Evolutionary conservation across 2,888 invertebrate genomes (phyloP).

Genomic region (Oscheius sp.): DNA sequence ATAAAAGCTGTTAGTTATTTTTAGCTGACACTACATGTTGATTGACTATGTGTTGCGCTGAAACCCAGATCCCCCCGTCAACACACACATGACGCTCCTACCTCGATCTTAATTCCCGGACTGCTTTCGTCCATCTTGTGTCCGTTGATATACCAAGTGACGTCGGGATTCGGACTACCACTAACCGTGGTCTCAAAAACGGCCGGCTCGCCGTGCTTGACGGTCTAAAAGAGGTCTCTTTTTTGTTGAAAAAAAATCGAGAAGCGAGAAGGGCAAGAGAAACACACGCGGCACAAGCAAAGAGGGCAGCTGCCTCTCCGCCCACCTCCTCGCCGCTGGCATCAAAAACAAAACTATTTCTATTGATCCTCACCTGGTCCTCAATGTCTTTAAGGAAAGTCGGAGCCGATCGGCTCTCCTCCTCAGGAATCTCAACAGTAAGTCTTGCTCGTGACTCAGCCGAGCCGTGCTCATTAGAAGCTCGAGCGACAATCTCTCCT

Average conservation of each 20-base stretch:
- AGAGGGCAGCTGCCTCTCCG: not conserved
- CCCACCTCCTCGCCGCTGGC: not conserved
- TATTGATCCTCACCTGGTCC: conserved; percentile 63
- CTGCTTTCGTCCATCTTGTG: conserved; percentile 78
- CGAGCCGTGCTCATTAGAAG: conserved; percentile 74
- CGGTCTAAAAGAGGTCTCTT: conserved; percentile 60
- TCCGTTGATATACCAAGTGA: conserved; percentile 78
- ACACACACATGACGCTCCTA: too few species aligned
- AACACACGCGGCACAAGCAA: not conserved
- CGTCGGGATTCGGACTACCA: conserved; percentile 67
- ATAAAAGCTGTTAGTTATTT: too few species aligned
- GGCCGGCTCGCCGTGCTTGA: conserved; percentile 66
- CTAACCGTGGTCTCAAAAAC: conserved; percentile 67
- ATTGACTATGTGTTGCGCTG: too few species aligned
- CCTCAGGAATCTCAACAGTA: conserved; percentile 57
- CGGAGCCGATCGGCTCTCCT: conserved; percentile 65
- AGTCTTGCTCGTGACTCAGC: conserved; percentile 82
- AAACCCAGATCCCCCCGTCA: too few species aligned
- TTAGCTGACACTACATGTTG: too few species aligned
- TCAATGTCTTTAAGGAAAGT: conserved; percentile 70
- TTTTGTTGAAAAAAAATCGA: too few species aligned
- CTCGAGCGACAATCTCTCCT: conserved; percentile 72
- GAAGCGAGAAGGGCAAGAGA: not conserved
- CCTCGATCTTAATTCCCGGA: conserved; percentile 77
- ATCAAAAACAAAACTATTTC: not conserved